These are phyloP conservation scores for Condylostylus longicornis DNA, from an alignment of 1,140 invertebrate genomes.

Conservation along the genomic window DNA sequence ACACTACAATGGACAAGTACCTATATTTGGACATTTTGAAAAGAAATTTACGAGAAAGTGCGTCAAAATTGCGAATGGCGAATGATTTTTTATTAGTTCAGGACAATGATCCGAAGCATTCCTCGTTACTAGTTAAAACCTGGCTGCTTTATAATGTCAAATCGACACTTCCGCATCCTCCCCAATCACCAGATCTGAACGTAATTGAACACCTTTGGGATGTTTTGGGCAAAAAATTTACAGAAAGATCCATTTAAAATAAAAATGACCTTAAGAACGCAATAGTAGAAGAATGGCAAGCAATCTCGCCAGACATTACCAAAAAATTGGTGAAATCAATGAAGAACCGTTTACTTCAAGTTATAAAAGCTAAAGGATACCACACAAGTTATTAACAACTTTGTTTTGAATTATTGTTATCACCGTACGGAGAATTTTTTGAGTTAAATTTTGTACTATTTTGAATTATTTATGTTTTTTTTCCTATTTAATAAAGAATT, in stretches of 20 bases:
- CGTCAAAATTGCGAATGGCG: conserved; percentile 9
- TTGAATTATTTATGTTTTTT: no score
- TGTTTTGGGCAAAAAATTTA: not conserved
- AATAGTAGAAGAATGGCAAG: conserved; percentile 12
- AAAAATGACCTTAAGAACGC: conserved; percentile 4
- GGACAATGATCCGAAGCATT: conserved; percentile 18
- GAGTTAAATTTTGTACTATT: no score
- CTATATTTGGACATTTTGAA: conserved; percentile 12
- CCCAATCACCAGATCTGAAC: conserved; percentile 18
- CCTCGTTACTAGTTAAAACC: conserved; percentile 9
- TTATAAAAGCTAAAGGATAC: conserved; percentile 15
- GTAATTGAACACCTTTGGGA: conserved; percentile 15
- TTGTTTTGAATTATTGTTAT: no score
- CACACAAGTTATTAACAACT: conserved; percentile 16
- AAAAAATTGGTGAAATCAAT: conserved; percentile 13
- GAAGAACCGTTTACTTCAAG: conserved; percentile 10
- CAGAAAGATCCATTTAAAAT: not conserved
- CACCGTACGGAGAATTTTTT: no score
- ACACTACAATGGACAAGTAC: conserved; percentile 10
- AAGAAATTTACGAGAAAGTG: conserved; percentile 10
- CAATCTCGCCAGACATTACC: conserved; percentile 8
- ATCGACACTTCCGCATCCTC: conserved; percentile 11
- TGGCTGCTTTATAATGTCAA: conserved; percentile 12
- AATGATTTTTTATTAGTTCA: conserved; percentile 6
- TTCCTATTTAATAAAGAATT: no score